A percentile compares a stretch with the other conserved stretches of the same genome.
Evolutionary conservation across 2,888 invertebrate species (phyloP).

Genomic region (Chalcosyrphus nemorum): DNA sequence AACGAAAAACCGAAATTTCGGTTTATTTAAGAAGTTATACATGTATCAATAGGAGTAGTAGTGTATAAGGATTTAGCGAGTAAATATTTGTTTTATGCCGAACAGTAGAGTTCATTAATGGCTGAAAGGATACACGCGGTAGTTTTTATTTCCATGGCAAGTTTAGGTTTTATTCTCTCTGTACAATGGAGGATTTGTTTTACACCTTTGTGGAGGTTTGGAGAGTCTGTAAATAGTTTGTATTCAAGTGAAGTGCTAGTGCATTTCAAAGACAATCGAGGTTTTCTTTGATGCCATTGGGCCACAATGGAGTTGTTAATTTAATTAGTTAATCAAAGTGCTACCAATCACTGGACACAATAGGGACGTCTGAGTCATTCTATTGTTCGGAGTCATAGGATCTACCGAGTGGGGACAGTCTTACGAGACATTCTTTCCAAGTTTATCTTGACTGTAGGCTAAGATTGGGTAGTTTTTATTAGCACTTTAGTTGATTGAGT

Average conservation of each 20-base stretch:
- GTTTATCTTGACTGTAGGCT: too few species aligned
- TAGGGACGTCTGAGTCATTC: too few species aligned
- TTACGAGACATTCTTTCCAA: too few species aligned
- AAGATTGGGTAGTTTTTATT: too few species aligned
- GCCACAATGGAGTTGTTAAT: not conserved
- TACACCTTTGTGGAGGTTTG: not conserved
- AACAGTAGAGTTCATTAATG: constrained; percentile 9
- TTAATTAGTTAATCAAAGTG: too few species aligned
- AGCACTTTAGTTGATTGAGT: too few species aligned
- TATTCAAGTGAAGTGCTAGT: constrained; percentile 1
- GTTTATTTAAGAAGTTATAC: constrained; percentile 31
- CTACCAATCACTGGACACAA: too few species aligned
- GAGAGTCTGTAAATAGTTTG: constrained; percentile 13
- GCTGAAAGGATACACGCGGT: constrained; percentile 11
- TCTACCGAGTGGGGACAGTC: too few species aligned
- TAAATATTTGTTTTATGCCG: constrained; percentile 25
- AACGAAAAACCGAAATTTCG: constrained; percentile 33
- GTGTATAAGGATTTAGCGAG: constrained; percentile 23
- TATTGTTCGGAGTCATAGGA: too few species aligned
- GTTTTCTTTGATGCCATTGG: not conserved
- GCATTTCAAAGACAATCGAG: not conserved
- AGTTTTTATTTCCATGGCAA: not conserved
- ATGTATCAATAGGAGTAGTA: not conserved
- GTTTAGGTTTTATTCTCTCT: not conserved
- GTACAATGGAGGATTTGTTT: not conserved